Evolutionary conservation across 2,888 invertebrate species (phyloP), one percentile per base, ranked within the genome.

Genomic region (Lomographa bimaculata): DNA sequence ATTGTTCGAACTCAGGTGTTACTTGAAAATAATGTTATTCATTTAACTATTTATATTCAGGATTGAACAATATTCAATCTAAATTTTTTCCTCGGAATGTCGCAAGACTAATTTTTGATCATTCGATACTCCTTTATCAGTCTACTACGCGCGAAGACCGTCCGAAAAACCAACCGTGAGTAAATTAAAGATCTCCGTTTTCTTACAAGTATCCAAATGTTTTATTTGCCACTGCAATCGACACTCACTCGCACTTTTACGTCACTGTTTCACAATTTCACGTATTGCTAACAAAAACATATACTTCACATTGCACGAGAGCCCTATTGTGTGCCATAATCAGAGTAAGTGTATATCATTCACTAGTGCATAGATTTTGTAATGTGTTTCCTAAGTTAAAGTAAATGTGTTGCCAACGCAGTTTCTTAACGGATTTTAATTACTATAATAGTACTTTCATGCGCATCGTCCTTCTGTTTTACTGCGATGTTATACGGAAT

Each of bases 311-410:
- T 49, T 48, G 38, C 55, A 54, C 50, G 48, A 54, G 56, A 45
- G 54, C 46, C 47, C 55, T 57, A 60, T 64, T 62, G 58, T 62
- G 40, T 43, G 24, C 30, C 27, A 21, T 30, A 36, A 29, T 21
- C 39, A 25, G 30, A 24, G 30, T 38, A 36, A 34, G 38, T 46
- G 46, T 43, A 58, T 45, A 42, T 45, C 48, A 54, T 56, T 64
- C 43, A 62, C 20, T 40, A 20, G 34, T 36, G 46, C 41, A 32
- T 45, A 29, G 21, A 29, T 52, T 55, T 48, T 41, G 53, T 39
- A 55, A 53, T 21, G 9, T n/a, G 42, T 55, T 48, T 50, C 52
- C 46, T 30, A 48, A 50, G 53, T 44, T 23, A 10, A 5, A 43
- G 44, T 57, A 48, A 54, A 51, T 56, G 40, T 28, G 44, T 60